Conservation (phyloP, 1,140 invertebrate genomes). For the Lordiphosa collinella region DNA sequence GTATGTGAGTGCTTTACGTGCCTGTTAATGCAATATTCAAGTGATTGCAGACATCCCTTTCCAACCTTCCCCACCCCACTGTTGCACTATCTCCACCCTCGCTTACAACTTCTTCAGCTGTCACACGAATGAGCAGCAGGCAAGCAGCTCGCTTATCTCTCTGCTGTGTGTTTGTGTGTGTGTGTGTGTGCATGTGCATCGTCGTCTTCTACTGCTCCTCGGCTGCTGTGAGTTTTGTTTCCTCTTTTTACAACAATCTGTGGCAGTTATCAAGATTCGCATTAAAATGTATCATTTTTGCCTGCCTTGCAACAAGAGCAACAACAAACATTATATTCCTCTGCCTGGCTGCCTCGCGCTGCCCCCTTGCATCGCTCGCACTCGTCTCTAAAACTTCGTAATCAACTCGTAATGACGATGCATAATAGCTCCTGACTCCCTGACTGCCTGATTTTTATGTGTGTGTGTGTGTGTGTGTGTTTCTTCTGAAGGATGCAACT, state of each 20-base stretch:
- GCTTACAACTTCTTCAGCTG: slow-evolving; percentile 75
- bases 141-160: slow-evolving; percentile 19
- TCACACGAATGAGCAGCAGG: slow-evolving; percentile 65
- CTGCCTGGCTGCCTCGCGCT: background rate
- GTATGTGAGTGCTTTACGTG: slow-evolving; percentile 58
- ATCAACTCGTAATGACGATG: slow-evolving; percentile 76
- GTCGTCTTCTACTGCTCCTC: slow-evolving; percentile 15
- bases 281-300: slow-evolving; percentile 80
- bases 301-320: slow-evolving; percentile 47
- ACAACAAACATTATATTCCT: slow-evolving; percentile 28
- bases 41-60: slow-evolving; percentile 65
- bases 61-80: background rate
- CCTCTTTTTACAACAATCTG: slow-evolving; percentile 67
- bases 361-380: slow-evolving; percentile 34
- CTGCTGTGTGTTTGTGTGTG: slow-evolving; percentile 45
- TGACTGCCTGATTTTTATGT: slow-evolving; percentile 37
- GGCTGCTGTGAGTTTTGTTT: slow-evolving; percentile 58
- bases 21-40: slow-evolving; percentile 79
- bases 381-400: slow-evolving; percentile 68
- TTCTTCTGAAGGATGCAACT: slow-evolving; percentile 28
- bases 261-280: slow-evolving; percentile 77
- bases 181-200: slow-evolving; percentile 43
- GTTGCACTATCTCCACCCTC: slow-evolving; percentile 15
- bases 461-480: slow-evolving; percentile 7
- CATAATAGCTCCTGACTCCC: slow-evolving; percentile 61